Conservation (phyloP, 2,888 invertebrate species). For the Apamea epomidion region DNA sequence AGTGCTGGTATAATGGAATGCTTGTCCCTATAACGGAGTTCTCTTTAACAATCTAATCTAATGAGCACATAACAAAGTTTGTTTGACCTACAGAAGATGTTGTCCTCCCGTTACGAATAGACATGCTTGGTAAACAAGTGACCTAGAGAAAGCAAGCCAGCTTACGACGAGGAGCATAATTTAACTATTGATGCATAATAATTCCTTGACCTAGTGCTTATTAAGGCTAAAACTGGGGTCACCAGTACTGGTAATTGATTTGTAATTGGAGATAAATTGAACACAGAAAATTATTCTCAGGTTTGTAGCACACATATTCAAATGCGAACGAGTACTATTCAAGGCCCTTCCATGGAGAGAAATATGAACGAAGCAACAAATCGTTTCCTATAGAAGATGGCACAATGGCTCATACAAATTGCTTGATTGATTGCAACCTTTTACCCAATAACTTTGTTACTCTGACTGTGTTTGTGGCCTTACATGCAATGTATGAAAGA, state of each 20-base stretch:
- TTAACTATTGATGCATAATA: slow-evolving; percentile 69
- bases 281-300: slow-evolving; percentile 26
- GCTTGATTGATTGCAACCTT: slow-evolving; percentile 53
- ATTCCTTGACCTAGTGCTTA: slow-evolving; percentile 75
- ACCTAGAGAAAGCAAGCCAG: slow-evolving; percentile 72
- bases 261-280: slow-evolving; percentile 50
- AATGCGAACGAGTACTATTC: slow-evolving; percentile 8
- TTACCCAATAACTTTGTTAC: slow-evolving; percentile 29
- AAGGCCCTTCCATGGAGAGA: slow-evolving; percentile 27
- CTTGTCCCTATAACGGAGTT: slow-evolving; percentile 56
- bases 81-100: slow-evolving; percentile 70
- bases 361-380: slow-evolving; percentile 25
- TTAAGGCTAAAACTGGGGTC: slow-evolving; percentile 67
- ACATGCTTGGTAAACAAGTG: slow-evolving; percentile 67
- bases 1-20: slow-evolving; percentile 39
- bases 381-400: slow-evolving; percentile 42
- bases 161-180: slow-evolving; percentile 63
- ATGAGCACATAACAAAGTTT: slow-evolving; percentile 68
- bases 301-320: slow-evolving; percentile 14
- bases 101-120: slow-evolving; percentile 76
- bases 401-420: slow-evolving; percentile 38
- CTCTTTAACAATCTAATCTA: slow-evolving; percentile 64
- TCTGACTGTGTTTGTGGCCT: slow-evolving; percentile 14
- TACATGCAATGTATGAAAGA: slow-evolving; percentile 3
- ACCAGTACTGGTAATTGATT: slow-evolving; percentile 68